Conservation (phyloP, 2,888 invertebrate species). For the Stenoptilia bipunctidactyla region DNA sequence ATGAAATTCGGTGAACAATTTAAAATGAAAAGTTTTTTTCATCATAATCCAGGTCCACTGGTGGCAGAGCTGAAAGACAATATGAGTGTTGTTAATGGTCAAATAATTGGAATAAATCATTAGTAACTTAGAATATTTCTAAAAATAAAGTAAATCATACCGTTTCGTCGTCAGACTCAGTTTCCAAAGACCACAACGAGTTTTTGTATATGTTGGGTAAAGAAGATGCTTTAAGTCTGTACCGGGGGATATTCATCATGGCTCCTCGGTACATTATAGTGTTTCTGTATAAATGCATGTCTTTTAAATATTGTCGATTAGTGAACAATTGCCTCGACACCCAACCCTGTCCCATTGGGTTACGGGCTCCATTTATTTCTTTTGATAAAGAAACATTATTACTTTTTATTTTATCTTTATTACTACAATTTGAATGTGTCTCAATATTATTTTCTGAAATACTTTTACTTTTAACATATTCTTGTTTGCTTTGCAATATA, state of each 20-base stretch:
- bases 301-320: constrained; percentile 77
- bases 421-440: constrained; percentile 72
- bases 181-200: constrained; percentile 87
- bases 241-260: constrained; percentile 87
- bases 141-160: constrained; percentile 21
- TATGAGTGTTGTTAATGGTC: neutral
- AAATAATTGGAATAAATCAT: too few species aligned
- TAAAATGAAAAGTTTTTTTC: constrained; percentile 84
- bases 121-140: too few species aligned
- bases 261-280: constrained; percentile 90
- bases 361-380: constrained; percentile 40
- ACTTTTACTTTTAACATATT: too few species aligned
- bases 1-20: constrained; percentile 84
- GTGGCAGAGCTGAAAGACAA: constrained; percentile 79
- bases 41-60: constrained; percentile 75
- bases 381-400: constrained; percentile 57
- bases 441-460: too few species aligned
- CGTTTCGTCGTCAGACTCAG: constrained; percentile 75
- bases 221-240: constrained; percentile 86
- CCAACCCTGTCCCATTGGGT: constrained; percentile 46
- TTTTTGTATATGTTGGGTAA: constrained; percentile 92
- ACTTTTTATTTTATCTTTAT: constrained; percentile 23
- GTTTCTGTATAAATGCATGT: constrained; percentile 80
- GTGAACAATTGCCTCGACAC: constrained; percentile 65
- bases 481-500: too few species aligned